Base-by-base conservation (phyloP, 2,888 invertebrate genomes). In the Diogma glabrata region DNA sequence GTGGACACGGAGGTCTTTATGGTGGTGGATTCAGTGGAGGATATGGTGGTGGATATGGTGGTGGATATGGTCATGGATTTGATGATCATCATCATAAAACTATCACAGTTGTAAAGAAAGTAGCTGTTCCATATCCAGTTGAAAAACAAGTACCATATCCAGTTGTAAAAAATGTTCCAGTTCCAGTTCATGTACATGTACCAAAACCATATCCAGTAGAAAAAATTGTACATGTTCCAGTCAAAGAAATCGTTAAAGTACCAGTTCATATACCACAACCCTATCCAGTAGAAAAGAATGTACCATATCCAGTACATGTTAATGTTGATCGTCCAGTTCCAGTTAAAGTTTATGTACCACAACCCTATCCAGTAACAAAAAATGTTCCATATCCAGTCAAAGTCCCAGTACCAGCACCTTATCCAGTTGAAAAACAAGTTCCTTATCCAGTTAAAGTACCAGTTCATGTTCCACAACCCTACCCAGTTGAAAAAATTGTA, bases 321-420 rank as follows among this genome's bases (percentile, higher is more conserved):
- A 77, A 71, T 57, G 78, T 78, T 51, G 73, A 78, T 61, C 76
- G 78, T 62, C 82, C 78, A 47, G 78, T 81, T 49, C 82, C 83
- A 51, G 81, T 84, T 20, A 81, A 85, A 63, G 81, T 86, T 2
- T 78, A 72, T 50, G 78, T 84, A 28, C 83, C 84, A 20, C 77
- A 79, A 57, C 87, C 87, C 4, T 87, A 86, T 70, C 85, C 86
- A 38, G 87, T 87, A 36, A 85, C 85, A 69, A 87, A 82, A 73
- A 75, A 79, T 61, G 80, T 84, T 10, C 82, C 83, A 66, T 78
- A 81, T 9, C 82, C 75, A 65, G 79, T 81, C 33, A 78, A 78
- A 63, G 81, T 87, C 49, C 83, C 81, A 55, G 60, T 62, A 3
- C 83, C 83, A 58, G 84, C 81, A 66, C 84, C 82, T 55, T 84